A percentile compares a stretch with the other conserved stretches of the same genome.
These are phyloP conservation scores for Drosophila anomelani DNA, from an alignment of 2,888 invertebrate genomes.

Conservation along the genomic window DNA sequence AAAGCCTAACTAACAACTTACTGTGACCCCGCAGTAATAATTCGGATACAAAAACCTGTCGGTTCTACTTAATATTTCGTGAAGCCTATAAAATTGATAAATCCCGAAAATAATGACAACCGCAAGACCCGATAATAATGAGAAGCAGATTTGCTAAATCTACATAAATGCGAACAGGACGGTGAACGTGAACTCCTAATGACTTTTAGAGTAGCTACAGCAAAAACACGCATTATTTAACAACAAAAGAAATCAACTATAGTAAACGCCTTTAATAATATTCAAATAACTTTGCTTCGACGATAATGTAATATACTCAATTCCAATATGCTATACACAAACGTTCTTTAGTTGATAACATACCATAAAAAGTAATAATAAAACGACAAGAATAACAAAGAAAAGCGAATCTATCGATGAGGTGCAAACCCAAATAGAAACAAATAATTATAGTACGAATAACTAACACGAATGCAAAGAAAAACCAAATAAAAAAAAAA, in stretches of 20 bases:
- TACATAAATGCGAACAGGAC: slow-evolving; percentile 66
- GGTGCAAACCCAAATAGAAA: slow-evolving; percentile 50
- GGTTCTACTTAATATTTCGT: slow-evolving; percentile 12
- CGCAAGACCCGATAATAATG: slow-evolving; percentile 15
- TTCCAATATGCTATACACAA: slow-evolving; percentile 58
- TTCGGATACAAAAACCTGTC: slow-evolving; percentile 32
- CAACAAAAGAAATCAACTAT: slow-evolving; percentile 61
- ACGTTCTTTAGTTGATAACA: slow-evolving; percentile 74
- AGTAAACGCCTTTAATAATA: slow-evolving; percentile 75
- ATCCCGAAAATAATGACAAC: slow-evolving; percentile 16
- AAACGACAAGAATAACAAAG: slow-evolving; percentile 14
- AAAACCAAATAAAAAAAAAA: slow-evolving; percentile 46
- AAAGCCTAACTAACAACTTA: slow-evolving; percentile 5
- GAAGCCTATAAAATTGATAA: slow-evolving; percentile 33
- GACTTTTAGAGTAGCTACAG: slow-evolving; percentile 75
- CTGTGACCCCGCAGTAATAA: slow-evolving; percentile 59
- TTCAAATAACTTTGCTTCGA: slow-evolving; percentile 76
- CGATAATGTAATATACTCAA: slow-evolving; percentile 78
- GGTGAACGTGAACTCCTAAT: slow-evolving; percentile 78
- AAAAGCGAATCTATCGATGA: slow-evolving; percentile 42
- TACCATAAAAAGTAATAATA: slow-evolving; percentile 37
- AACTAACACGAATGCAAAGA: slow-evolving; percentile 44
- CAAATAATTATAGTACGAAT: slow-evolving; percentile 30
- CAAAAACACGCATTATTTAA: slow-evolving; percentile 64
- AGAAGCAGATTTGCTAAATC: slow-evolving; percentile 26